Evolutionary conservation across 2,113 vertebrate genomes (phyloP).

Genomic region (Galbula dea): DNA sequence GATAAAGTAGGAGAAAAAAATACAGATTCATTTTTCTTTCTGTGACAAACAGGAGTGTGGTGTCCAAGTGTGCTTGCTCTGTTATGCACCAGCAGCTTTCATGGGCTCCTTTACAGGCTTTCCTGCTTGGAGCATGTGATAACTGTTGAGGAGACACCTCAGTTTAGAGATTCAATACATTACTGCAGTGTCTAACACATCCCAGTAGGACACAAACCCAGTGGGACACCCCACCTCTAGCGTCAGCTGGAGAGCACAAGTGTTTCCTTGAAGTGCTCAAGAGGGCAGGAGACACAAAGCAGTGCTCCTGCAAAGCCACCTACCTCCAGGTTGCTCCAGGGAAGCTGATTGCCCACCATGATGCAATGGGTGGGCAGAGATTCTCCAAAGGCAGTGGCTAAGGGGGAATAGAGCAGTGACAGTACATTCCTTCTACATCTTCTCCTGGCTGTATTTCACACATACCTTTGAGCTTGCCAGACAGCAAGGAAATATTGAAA

Average conservation of each 20-base stretch:
- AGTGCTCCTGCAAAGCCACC: neutral
- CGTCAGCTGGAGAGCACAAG: neutral
- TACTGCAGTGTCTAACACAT: neutral
- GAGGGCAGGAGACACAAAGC: neutral
- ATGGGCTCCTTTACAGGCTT: neutral
- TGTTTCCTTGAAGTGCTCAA: neutral
- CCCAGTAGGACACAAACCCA: rapidly evolving
- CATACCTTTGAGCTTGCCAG: neutral
- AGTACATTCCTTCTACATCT: neutral
- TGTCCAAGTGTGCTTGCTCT: neutral
- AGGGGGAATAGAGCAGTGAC: neutral
- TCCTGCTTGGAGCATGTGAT: rapidly evolving
- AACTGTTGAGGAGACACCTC: neutral
- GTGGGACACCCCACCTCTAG: neutral
- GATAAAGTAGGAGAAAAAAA: neutral
- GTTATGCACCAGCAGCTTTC: neutral
- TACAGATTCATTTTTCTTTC: neutral
- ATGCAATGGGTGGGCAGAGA: neutral
- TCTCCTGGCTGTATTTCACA: neutral
- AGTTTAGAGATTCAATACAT: neutral
- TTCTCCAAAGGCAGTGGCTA: neutral
- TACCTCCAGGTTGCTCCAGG: neutral
- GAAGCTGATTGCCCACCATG: rapidly evolving
- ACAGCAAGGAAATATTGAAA: neutral
- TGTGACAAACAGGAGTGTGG: neutral